These are phyloP conservation scores for Sebastes itinus DNA, from an alignment of 2,797 vertebrate genomes.

Conservation along the genomic window DNA sequence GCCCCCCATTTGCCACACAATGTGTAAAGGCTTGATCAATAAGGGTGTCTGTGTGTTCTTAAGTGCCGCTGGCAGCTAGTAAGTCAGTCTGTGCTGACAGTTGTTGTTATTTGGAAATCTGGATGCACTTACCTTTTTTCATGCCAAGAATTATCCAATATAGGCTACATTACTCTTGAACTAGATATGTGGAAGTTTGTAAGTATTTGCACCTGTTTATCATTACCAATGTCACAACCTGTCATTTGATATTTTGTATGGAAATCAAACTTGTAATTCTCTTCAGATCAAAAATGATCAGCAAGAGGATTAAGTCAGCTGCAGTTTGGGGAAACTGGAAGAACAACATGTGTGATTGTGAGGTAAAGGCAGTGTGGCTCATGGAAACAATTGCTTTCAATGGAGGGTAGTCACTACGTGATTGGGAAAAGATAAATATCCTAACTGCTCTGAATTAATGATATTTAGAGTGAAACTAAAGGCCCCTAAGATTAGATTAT, in stretches of 20 bases:
- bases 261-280: conserved; percentile 10
- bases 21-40: conserved; percentile 30
- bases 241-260: conserved; percentile 13
- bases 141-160: conserved; percentile 37
- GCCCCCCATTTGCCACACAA: not conserved
- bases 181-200: conserved; percentile 17
- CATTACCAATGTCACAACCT: conserved; percentile 25
- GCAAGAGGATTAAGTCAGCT: conserved; percentile 11
- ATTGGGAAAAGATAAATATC: not conserved
- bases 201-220: conserved; percentile 31
- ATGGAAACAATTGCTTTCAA: conserved; percentile 39
- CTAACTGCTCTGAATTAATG: not conserved
- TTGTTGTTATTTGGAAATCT: conserved; percentile 59
- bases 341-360: conserved; percentile 2
- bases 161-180: conserved; percentile 34
- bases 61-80: conserved; percentile 16
- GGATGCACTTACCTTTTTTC: conserved; percentile 50
- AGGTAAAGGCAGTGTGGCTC: conserved; percentile 5
- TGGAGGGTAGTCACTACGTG: not conserved
- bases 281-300: conserved; percentile 9
- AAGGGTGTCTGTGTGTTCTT: conserved; percentile 4
- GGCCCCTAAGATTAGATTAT: not conserved
- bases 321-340: not conserved
- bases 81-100: conserved; percentile 23
- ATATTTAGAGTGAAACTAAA: conserved; percentile 8